Evolutionary conservation across 2,888 invertebrate genomes (phyloP).

Genomic region (Mimas tiliae): DNA sequence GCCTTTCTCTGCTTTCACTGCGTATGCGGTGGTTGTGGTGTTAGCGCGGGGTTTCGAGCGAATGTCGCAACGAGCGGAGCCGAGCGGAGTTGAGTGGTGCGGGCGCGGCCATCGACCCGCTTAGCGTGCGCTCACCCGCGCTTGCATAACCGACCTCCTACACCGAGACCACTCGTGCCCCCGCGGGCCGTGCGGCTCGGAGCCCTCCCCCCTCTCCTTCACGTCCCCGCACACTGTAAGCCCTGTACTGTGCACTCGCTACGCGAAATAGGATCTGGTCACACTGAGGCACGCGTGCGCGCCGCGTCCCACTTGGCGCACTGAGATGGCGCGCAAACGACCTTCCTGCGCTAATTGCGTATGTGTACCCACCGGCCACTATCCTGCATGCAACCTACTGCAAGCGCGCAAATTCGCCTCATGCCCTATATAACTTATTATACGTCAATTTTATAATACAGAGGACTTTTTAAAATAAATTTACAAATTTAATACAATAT

Average conservation of each 20-base stretch:
- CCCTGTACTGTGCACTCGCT: conserved; percentile 35
- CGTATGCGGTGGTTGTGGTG: conserved; percentile 47
- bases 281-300: conserved; percentile 53
- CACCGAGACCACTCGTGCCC: conserved; percentile 50
- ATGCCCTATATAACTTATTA: not conserved
- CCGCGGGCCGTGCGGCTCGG: conserved; percentile 38
- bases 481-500: not conserved
- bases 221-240: conserved; percentile 34
- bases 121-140: conserved; percentile 87
- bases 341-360: conserved; percentile 74
- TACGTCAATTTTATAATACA: not conserved
- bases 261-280: conserved; percentile 75
- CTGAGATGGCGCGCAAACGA: conserved; percentile 57
- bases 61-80: conserved; percentile 70
- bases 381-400: not conserved
- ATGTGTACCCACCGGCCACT: conserved; percentile 40
- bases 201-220: conserved; percentile 39
- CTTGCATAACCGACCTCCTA: conserved; percentile 81
- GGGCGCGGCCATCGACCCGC: conserved; percentile 87
- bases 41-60: conserved; percentile 48
- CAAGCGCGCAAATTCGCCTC: not conserved
- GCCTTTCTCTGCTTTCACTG: conserved; percentile 84
- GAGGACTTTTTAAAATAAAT: not conserved
- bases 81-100: conserved; percentile 52
- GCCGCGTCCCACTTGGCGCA: conserved; percentile 61